Conservation (phyloP, 2,113 vertebrate genomes). For the Sciurus niger region DNA sequence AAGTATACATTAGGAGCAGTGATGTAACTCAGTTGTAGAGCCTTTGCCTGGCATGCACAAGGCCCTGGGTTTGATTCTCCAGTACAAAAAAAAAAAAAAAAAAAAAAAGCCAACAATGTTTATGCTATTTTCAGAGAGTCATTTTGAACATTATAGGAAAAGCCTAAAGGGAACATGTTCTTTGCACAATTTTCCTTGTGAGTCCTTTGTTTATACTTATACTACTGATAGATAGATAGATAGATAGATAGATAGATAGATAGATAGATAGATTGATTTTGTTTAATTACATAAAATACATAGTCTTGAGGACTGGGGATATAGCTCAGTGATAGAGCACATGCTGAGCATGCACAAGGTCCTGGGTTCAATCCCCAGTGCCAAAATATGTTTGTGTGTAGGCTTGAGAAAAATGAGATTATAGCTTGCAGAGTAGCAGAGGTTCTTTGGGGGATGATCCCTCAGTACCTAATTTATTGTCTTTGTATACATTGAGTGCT, state of each 20-base stretch:
- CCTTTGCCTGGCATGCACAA: too few relatives aligned
- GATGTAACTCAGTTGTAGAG: too few relatives aligned
- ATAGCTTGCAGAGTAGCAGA: not conserved
- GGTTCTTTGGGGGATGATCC: not conserved
- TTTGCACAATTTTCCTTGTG: not conserved
- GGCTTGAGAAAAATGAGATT: not conserved
- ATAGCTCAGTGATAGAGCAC: not conserved
- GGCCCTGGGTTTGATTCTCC: too few relatives aligned
- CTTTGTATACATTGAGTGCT: not conserved
- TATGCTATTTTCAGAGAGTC: not conserved
- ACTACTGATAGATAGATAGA: not conserved
- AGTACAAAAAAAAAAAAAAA: too few relatives aligned
- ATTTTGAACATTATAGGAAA: not conserved
- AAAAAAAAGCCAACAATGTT: not conserved
- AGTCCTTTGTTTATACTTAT: not conserved
- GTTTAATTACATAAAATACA: slow-evolving; percentile 13
- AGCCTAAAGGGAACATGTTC: not conserved
- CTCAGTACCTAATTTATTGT: not conserved
- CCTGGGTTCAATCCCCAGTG: not conserved
- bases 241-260: too few relatives aligned
- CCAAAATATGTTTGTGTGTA: not conserved
- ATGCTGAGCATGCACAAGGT: not conserved
- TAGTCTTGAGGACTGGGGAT: not conserved
- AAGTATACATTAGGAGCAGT: too few relatives aligned
- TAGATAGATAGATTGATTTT: too few relatives aligned